Base-by-base conservation (phyloP, 2,113 vertebrate genomes). In the Aphelocoma coerulescens region DNA sequence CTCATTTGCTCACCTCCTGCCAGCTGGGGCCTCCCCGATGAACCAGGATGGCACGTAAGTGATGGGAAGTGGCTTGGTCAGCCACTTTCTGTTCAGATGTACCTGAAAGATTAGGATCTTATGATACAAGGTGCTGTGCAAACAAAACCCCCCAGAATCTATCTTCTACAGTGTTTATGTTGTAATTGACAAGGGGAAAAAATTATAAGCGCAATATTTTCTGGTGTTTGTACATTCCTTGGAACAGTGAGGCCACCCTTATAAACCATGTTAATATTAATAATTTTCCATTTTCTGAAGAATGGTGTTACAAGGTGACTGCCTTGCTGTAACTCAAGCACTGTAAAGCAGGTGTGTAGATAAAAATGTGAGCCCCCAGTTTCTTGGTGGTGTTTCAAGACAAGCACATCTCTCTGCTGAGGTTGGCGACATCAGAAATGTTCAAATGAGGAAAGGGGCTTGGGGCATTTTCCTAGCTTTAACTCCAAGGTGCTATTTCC, bases 261-360 rank as follows among this genome's bases (percentile, higher is more conserved):
- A 44, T 8, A 88, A 90, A 54, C 21, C 13, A 52, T 71, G 11
- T 67, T 48, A 55, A 11, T 75, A 39, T n/a, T 78, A 84, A 46
- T 58, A 66, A 51, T 71, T 84, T 35, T 72, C 39, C 6, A 8
- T 93, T 82, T 85, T 82, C 61, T 48, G 57, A 69, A 77, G 39
- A 77, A n/a, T 7, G 6, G 27, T 71, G 51, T 77, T 85, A 21
- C 6, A 2, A 51, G 11, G 32, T 48, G 67, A 46, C 76, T 63
- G 82, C 24, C 21, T 58, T 71, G 41, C 61, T 71, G 57, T 74
- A 51, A 81, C 35, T 58, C 1, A 4, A 84, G 51, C 51, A 57
- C 33, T 20, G 27, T 4, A 9, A 67, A 59, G 19, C 12, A 54
- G 33, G 13, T 1, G 0, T 1, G 1, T 52, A 35, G 54, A 22